phyloP scores from a whole-genome alignment of 2,888 invertebrate genomes.

The Tinea semifulvella region DNA sequence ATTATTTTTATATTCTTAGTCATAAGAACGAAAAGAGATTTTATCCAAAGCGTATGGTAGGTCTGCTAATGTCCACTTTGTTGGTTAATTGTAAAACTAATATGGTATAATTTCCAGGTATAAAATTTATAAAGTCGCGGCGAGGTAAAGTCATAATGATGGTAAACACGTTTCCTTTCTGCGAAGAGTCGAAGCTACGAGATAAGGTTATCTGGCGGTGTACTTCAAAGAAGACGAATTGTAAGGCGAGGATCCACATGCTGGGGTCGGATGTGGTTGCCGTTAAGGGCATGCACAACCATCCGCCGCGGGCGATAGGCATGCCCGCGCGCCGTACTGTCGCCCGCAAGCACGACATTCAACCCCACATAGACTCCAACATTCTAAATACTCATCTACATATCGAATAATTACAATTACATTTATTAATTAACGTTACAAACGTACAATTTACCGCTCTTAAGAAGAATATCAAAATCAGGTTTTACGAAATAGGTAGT shows the following conservation, averaged over 20 bases:
- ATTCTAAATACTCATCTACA: constrained; percentile 1
- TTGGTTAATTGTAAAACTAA: constrained; percentile 15
- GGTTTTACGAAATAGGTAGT: no score
- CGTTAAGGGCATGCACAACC: constrained; percentile 62
- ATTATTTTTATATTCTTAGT: no score
- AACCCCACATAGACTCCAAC: constrained; percentile 1
- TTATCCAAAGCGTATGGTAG: no score
- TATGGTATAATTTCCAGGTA: constrained; percentile 43
- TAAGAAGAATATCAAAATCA: no score
- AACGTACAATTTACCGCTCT: no score
- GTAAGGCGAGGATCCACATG: constrained; percentile 62
- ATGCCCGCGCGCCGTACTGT: constrained; percentile 30
- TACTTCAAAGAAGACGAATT: constrained; percentile 63
- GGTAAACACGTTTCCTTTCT: constrained; percentile 64
- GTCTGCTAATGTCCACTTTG: no score
- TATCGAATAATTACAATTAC: not conserved
- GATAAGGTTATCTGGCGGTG: constrained; percentile 64
- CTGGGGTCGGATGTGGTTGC: constrained; percentile 55
- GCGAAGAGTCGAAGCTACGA: constrained; percentile 60
- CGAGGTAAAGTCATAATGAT: constrained; percentile 64
- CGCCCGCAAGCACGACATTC: constrained; percentile 27
- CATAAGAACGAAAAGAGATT: no score
- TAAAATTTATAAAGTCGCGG: constrained; percentile 59
- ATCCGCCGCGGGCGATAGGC: constrained; percentile 47
- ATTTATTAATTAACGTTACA: no score